Evolutionary conservation across 2,888 invertebrate species (phyloP).

Genomic region (Aphrophora alni): DNA sequence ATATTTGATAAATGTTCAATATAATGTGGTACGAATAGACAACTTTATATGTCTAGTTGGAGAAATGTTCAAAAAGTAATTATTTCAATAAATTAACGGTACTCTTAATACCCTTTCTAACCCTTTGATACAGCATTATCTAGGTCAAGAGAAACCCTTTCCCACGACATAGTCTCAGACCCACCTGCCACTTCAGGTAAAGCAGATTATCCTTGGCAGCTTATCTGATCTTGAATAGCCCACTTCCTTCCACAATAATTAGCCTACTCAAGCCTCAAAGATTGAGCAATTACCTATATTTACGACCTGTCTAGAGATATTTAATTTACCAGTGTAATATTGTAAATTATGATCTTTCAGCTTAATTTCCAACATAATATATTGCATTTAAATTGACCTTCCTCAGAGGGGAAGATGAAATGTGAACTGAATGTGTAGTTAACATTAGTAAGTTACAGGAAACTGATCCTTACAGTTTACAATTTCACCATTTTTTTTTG

Average conservation of each 20-base stretch:
- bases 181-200: background rate
- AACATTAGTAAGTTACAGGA: too few species aligned
- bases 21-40: too few species aligned
- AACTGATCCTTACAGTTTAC: too few species aligned
- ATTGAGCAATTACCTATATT: background rate
- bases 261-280: background rate
- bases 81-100: too few species aligned
- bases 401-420: background rate
- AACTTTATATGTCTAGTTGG: too few species aligned
- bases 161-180: background rate
- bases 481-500: too few species aligned
- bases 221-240: background rate
- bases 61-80: too few species aligned
- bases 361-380: background rate
- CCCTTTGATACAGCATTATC: background rate
- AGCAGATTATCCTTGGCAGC: background rate
- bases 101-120: too few species aligned
- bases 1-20: too few species aligned
- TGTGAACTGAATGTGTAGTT: too few species aligned
- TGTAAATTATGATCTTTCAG: background rate
- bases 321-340: background rate
- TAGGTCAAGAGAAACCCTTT: background rate
- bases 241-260: background rate
- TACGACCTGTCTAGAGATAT: background rate
- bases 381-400: background rate